Percentiles rank a stretch among this genome's conserved stretches.
Conservation (phyloP, 2,888 invertebrate species). For the Lasioglossum zephyrum region DNA sequence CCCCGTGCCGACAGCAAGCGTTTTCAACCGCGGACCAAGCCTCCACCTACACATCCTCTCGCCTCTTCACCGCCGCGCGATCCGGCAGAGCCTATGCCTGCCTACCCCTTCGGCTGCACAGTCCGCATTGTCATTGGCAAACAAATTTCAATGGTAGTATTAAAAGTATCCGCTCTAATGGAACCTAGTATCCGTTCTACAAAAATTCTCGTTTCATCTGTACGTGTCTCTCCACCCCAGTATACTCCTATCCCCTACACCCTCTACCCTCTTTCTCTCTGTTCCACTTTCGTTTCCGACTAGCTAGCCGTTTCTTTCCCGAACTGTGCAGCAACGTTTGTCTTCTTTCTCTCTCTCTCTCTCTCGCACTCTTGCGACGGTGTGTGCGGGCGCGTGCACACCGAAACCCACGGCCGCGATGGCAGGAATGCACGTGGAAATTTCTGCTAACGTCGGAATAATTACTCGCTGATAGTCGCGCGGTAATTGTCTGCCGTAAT, state of each 20-base stretch:
- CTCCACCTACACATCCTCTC: conserved; percentile 54
- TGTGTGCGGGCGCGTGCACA: background rate
- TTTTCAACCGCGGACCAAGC: conserved; percentile 61
- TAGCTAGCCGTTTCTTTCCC: conserved; percentile 24
- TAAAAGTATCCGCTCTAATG: conserved; percentile 83
- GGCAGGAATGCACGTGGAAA: conserved; percentile 49
- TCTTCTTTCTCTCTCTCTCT: background rate
- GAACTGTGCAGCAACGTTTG: background rate
- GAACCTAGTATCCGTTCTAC: conserved; percentile 76
- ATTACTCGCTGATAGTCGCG: conserved; percentile 64
- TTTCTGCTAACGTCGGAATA: conserved; percentile 67
- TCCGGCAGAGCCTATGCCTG: conserved; percentile 38
- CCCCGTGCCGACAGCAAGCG: conserved; percentile 36
- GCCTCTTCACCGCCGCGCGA: conserved; percentile 50
- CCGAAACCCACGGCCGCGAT: background rate
- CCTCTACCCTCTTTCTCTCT: background rate
- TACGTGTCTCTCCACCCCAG: conserved; percentile 11
- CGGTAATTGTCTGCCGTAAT: conserved; percentile 63
- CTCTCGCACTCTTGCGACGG: background rate
- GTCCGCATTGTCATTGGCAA: conserved; percentile 83
- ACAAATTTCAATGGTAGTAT: conserved; percentile 83
- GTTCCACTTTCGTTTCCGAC: conserved; percentile 23
- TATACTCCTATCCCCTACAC: background rate
- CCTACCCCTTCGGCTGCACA: conserved; percentile 68
- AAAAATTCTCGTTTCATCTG: conserved; percentile 69